Percentiles rank a stretch among this genome's conserved stretches.
phyloP scores from a whole-genome alignment of 1,140 invertebrate species.

The Hermatobates lingyangjiaoensis region DNA sequence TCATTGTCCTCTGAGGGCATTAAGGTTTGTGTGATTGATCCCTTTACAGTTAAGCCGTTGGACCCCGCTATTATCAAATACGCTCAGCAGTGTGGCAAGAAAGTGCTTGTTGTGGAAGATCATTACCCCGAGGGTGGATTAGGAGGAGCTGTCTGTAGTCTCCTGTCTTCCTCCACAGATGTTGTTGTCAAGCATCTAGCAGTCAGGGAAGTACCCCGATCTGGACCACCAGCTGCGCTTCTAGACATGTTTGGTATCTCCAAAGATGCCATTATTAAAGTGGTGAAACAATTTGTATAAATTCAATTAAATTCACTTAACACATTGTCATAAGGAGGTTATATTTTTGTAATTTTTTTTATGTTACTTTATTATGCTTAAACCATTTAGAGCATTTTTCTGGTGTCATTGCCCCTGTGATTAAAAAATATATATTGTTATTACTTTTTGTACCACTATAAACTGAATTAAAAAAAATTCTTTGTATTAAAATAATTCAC shows the following conservation, averaged over 20 bases:
- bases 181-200: constrained; percentile 68
- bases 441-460: too few species aligned
- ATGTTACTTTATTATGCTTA: too few species aligned
- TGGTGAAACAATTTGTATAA: too few species aligned
- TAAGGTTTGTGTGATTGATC: constrained; percentile 67
- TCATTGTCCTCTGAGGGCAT: constrained; percentile 47
- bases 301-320: too few species aligned
- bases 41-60: constrained; percentile 90
- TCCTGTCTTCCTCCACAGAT: constrained; percentile 48
- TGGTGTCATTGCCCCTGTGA: too few species aligned
- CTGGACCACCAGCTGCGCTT: constrained; percentile 67
- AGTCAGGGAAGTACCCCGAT: constrained; percentile 74
- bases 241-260: constrained; percentile 80
- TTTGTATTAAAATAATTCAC: too few species aligned
- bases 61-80: constrained; percentile 50
- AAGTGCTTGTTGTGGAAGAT: constrained; percentile 86
- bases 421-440: too few species aligned
- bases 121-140: constrained; percentile 91
- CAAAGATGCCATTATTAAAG: constrained; percentile 52
- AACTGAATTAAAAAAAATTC: too few species aligned
- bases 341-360: too few species aligned
- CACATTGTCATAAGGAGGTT: too few species aligned
- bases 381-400: too few species aligned
- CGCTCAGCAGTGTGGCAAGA: constrained; percentile 60
- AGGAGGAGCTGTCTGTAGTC: constrained; percentile 80